A percentile compares a stretch with the other conserved stretches of the same genome.
Conservation (phyloP, 2,888 invertebrate species). For the Diaprepes abbreviatus region DNA sequence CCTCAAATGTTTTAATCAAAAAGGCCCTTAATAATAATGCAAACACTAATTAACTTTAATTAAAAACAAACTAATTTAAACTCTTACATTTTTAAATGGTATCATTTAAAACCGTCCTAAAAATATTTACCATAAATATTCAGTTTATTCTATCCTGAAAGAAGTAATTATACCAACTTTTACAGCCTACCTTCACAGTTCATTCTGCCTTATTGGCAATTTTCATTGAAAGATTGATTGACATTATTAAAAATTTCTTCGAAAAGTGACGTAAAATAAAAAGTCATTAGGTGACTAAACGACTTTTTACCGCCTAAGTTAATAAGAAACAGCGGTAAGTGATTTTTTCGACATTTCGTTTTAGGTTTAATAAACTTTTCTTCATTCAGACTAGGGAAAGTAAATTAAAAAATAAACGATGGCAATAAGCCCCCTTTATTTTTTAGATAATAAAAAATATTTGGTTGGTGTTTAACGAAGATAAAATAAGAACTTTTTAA, state of each 20-base stretch:
- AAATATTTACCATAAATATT: neutral
- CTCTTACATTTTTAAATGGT: neutral
- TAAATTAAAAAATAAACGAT: neutral
- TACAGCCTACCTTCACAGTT: neutral
- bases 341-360: slow-evolving; percentile 27
- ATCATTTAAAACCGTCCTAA: neutral
- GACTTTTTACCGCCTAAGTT: slow-evolving; percentile 35
- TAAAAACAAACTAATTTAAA: no score
- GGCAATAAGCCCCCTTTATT: neutral
- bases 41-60: no score
- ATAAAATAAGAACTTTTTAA: no score
- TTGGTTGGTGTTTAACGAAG: no score
- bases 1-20: no score
- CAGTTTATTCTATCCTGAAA: neutral
- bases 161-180: neutral
- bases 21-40: no score
- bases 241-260: slow-evolving; percentile 38
- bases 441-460: neutral
- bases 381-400: neutral
- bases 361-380: slow-evolving; percentile 15
- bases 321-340: slow-evolving; percentile 28
- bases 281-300: slow-evolving; percentile 39
- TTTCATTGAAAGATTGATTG: slow-evolving; percentile 23
- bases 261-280: slow-evolving; percentile 40
- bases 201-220: slow-evolving; percentile 8